These are phyloP conservation scores for Luperina testacea DNA, from an alignment of 2,888 invertebrate genomes.

Conservation along the genomic window DNA sequence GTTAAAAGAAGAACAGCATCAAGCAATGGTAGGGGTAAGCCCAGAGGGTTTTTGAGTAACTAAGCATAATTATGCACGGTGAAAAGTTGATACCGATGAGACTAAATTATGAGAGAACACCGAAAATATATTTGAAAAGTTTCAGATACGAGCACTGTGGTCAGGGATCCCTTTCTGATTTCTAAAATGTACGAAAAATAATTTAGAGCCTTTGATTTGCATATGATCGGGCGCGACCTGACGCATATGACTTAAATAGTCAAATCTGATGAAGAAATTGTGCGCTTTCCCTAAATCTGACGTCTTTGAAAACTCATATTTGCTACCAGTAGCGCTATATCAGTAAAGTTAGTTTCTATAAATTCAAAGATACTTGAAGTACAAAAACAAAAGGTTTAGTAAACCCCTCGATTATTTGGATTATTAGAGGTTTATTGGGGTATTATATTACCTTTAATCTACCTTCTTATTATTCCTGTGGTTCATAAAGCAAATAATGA, in stretches of 20 bases:
- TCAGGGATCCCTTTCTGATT: background rate
- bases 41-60: background rate
- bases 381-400: background rate
- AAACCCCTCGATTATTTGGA: background rate
- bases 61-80: background rate
- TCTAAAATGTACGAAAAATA: background rate
- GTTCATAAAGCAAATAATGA: conserved; percentile 2
- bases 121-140: background rate
- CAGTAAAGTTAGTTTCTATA: background rate
- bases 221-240: background rate
- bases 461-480: background rate
- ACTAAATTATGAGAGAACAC: background rate
- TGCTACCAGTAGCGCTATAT: background rate
- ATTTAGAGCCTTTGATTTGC: background rate
- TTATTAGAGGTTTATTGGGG: background rate
- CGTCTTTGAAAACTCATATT: background rate
- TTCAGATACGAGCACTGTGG: background rate
- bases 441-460: background rate
- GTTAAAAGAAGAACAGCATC: background rate
- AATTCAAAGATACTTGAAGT: background rate
- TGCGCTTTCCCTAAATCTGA: background rate
- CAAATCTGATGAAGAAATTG: background rate
- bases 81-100: background rate
- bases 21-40: background rate
- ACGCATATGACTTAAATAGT: background rate